A percentile compares a stretch with the other conserved stretches of the same genome.
Conservation (phyloP, 2,797 vertebrate species). For the Eptatretus atami region DNA sequence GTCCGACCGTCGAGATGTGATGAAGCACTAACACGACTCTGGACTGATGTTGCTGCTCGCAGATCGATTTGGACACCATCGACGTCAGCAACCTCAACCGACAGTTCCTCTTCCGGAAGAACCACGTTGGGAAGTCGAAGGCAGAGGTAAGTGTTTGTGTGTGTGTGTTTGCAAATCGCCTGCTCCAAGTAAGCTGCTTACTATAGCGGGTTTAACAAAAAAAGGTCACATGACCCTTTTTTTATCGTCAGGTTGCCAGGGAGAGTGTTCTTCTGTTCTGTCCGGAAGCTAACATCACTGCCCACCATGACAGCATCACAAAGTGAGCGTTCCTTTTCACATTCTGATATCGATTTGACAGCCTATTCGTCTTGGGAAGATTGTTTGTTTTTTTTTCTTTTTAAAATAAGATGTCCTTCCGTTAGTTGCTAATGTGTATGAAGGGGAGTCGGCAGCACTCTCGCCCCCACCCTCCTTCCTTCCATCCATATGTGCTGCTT, state of each 20-base stretch:
- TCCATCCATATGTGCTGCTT: too few species aligned
- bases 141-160: constrained; percentile 30
- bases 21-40: constrained; percentile 9
- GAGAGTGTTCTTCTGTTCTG: constrained; percentile 77
- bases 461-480: too few species aligned
- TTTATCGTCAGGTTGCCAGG: constrained; percentile 49
- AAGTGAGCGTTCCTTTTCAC: constrained; percentile 17
- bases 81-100: constrained; percentile 96
- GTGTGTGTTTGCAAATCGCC: too few species aligned
- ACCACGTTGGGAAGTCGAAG: constrained; percentile 92
- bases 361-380: too few species aligned
- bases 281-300: constrained; percentile 56
- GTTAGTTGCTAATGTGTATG: too few species aligned
- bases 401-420: too few species aligned
- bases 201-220: constrained; percentile 7
- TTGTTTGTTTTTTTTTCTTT: too few species aligned
- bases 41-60: constrained; percentile 12
- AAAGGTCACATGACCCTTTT: constrained; percentile 10
- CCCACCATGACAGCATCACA: constrained; percentile 92
- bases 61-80: constrained; percentile 96
- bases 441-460: too few species aligned
- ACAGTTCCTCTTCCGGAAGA: constrained; percentile 96
- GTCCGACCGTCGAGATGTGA: too few species aligned
- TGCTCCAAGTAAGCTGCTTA: background rate
- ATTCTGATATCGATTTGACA: background rate